A percentile compares a stretch with the other conserved stretches of the same genome.
Conservation (phyloP, 2,797 vertebrate species). For the Enteromius mattozi region DNA sequence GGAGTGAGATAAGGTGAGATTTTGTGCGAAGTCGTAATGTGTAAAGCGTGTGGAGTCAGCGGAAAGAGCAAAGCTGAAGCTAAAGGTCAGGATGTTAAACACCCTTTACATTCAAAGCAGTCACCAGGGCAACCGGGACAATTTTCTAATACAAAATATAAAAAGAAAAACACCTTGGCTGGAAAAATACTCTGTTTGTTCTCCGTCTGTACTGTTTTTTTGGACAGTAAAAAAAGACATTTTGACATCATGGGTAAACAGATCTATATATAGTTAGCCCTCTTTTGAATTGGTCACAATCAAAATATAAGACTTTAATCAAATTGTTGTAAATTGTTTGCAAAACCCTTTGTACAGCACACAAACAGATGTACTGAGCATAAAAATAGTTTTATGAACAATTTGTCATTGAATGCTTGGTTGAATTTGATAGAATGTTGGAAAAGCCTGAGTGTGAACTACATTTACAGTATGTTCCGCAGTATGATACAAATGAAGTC, state of each 20-base stretch:
- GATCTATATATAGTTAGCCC: background rate
- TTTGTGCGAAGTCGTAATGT: slow-evolving; percentile 1
- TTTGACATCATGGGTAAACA: slow-evolving; percentile 22
- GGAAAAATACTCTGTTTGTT: slow-evolving; percentile 10
- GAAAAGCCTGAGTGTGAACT: background rate
- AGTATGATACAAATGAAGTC: background rate
- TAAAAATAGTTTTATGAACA: background rate
- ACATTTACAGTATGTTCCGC: background rate
- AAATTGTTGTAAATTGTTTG: background rate
- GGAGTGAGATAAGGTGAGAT: slow-evolving; percentile 43
- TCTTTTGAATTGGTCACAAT: background rate
- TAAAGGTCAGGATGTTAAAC: slow-evolving; percentile 54
- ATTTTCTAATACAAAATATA: slow-evolving; percentile 53
- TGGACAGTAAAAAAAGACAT: slow-evolving; percentile 5
- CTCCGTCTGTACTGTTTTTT: background rate
- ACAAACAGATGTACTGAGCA: background rate
- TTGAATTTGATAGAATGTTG: slow-evolving; percentile 1
- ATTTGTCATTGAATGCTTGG: background rate
- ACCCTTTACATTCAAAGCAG: slow-evolving; percentile 52
- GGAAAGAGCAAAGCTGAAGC: slow-evolving; percentile 30
- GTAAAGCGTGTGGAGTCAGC: background rate
- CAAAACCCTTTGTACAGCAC: background rate
- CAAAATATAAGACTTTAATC: background rate
- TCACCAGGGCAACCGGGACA: slow-evolving; percentile 56
- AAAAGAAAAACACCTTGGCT: slow-evolving; percentile 35